Evolutionary conservation across 2,797 vertebrate genomes (phyloP).

Genomic region (Anomalospiza imberbis): DNA sequence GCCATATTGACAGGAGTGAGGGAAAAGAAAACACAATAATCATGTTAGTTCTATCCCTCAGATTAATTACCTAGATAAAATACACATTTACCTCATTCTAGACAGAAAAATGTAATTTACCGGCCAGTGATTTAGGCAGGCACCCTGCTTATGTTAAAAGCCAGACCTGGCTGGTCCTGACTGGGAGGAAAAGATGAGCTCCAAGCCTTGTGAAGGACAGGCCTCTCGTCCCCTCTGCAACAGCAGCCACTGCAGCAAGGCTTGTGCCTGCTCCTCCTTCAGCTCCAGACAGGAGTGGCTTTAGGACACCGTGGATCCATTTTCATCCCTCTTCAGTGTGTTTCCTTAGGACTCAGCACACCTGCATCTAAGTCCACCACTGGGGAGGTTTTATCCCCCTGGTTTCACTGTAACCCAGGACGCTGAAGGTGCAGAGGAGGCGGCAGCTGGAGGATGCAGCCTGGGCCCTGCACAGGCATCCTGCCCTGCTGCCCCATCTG

Average conservation of each 20-base stretch:
- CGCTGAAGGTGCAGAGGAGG: not conserved
- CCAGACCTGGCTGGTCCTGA: not conserved
- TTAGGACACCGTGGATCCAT: not conserved
- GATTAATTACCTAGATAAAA: conserved; percentile 60
- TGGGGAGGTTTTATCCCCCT: not conserved
- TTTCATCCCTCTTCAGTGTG: not conserved
- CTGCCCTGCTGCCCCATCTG: not conserved
- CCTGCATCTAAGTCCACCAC: not conserved
- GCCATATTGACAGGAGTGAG: conserved; percentile 34
- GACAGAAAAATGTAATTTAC: conserved; percentile 40
- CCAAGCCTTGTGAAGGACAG: not conserved
- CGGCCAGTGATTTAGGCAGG: not conserved
- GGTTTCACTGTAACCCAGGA: not conserved
- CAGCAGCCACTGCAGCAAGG: fast-evolving
- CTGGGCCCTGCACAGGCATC: not conserved
- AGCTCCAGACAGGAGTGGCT: not conserved
- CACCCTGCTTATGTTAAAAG: not conserved
- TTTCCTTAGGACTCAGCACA: not conserved
- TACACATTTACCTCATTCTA: conserved; percentile 2
- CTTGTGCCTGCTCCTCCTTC: not conserved
- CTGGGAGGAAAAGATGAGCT: not conserved
- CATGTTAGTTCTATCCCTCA: conserved; percentile 27
- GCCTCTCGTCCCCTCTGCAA: not conserved
- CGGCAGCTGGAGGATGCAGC: not conserved
- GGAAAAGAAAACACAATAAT: conserved; percentile 51